Evolutionary conservation across 2,113 vertebrate species (phyloP), one percentile per base, ranked within the genome.

Genomic region (Desmodus rotundus): DNA sequence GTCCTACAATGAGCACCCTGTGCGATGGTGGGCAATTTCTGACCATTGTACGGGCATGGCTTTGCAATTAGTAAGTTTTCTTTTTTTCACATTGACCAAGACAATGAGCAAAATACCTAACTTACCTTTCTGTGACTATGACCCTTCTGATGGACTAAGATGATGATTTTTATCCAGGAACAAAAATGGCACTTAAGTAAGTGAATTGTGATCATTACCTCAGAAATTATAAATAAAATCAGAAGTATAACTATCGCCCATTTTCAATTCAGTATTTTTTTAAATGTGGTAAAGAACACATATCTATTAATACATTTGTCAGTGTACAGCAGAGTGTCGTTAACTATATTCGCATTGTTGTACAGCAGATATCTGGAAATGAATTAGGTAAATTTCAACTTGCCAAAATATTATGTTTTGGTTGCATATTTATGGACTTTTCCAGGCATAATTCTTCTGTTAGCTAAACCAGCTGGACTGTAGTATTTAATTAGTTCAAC

Each of bases 401-500:
- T 41, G 20, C 33, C 91, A 90, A 94, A 50, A 58, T 97, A 96
- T 97, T 98, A 89, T 97, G 95, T 96, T 97, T 98, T 97, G 92
- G 73, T 97, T 98, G 80, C 84, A 95, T 96, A 94, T 96, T 97
- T 97, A 96, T 94, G 94, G 87, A 89, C 80, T 97, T 97, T 97
- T 97, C 92, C 93, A 80, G 95, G 84, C 97, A 95, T 96, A 97
- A 98, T 97, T 85, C 97, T 97, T 94, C 97, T 97, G 80, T 97
- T 95, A 95, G 89, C 97, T 93, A 97, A 97, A 97, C 86, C 93
- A 97, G 90, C 77, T 77, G 96, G 97, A 97, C 93, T 97, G 94
- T 90, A 87, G 94, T 97, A 98, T 98, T 98, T 95, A 98, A 98
- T 97, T 98, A 98, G 98, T 97, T 97, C 97, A 98, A 95, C 94